phyloP scores from a whole-genome alignment of 92 coral and sea anemone species.

The Zoanthus solanderi region DNA sequence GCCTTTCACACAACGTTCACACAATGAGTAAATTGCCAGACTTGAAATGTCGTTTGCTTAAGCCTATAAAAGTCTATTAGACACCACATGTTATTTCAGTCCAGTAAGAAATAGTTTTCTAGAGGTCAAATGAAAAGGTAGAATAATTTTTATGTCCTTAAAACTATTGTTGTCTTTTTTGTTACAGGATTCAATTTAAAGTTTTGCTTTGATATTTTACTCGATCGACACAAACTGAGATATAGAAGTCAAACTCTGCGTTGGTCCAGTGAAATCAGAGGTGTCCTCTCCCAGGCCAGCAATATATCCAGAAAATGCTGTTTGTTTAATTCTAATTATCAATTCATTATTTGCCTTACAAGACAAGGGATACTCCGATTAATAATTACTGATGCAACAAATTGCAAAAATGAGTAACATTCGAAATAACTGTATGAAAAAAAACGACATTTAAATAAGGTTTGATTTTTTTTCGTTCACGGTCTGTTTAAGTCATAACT shows the following conservation, averaged over 20 bases:
- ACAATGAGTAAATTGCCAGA: neutral
- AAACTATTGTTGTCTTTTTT: neutral
- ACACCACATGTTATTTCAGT: neutral
- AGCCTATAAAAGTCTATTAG: neutral
- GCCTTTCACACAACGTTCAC: too few relatives aligned
- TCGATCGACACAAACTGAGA: neutral
- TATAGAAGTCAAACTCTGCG: neutral
- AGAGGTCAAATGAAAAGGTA: neutral
- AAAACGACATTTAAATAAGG: neutral
- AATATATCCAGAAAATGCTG: neutral
- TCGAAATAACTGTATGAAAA: too few relatives aligned
- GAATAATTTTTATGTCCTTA: neutral
- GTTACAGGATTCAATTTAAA: neutral
- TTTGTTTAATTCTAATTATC: neutral
- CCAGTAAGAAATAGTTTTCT: neutral
- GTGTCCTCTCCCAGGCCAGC: neutral
- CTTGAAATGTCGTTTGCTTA: neutral
- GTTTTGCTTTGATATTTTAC: neutral
- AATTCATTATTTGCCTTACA: neutral
- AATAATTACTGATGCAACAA: neutral
- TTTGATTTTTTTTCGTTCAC: neutral
- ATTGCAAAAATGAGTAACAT: too few relatives aligned
- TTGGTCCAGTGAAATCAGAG: neutral
- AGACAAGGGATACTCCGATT: neutral
- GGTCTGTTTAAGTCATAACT: neutral